Base-by-base conservation (phyloP, 1,140 invertebrate genomes). In the Thereuonema tuberculata region DNA sequence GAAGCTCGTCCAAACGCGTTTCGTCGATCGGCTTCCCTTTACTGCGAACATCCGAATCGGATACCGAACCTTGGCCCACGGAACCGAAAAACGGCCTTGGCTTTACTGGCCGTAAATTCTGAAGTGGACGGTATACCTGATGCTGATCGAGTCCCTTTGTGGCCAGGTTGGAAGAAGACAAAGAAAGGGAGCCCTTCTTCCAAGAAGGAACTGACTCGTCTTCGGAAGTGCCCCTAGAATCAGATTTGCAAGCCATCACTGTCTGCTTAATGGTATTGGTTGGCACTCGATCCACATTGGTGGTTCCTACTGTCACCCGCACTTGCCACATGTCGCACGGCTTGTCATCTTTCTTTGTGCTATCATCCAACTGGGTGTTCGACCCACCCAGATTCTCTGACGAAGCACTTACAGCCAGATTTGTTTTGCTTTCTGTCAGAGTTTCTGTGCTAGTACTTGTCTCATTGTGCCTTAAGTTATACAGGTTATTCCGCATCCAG, bases 1-100 rank as follows among this genome's bases (percentile, higher is more conserved):
- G 31, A 23, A 60, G 21, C 15, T 53, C 59, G 27, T 60, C 59
- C 49, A 60, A 47, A 12, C 37, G 12, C 2, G 3, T 27, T 60
- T 60, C 59, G 43, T 60, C 59, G 2, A 60, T 54, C 2, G 59
- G 59, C 5, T 5, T 60, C 50, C 59, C 59, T 26, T 26, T 9
- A 2, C 5, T 31, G 2, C 25, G 52, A 5, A 21, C 53, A 55
- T 55, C 53, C 17, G 53, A 12, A 28, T 55, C 53, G 9, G 24
- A 27, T 14, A 50, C 21, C 5, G 48, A 50, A 5, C 48, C 48
- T 17, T 5, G 17, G 31, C 5, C 31, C 5, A 37, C 5, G 17
- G 31, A 5, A 17, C 5, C 31, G 31, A 37, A 37, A 5, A 37
- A 17, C 5, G 9, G 48, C 9, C 5, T 12, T 5, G 9, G 48